These are phyloP conservation scores for Ips nitidus DNA, from an alignment of 1,140 invertebrate species.

Conservation along the genomic window DNA sequence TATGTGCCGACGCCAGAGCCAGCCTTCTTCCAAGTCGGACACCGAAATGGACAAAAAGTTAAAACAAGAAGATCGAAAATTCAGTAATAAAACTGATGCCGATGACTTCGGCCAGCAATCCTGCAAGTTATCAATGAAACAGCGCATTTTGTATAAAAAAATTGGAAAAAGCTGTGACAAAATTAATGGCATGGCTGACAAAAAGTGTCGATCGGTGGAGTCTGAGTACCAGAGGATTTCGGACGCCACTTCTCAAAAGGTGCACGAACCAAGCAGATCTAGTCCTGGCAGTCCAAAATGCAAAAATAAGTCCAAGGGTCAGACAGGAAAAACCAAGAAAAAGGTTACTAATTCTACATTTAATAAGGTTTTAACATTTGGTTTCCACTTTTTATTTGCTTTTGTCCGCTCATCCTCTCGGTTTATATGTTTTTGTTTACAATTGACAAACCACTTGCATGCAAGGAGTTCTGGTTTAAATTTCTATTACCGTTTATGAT, in stretches of 20 bases:
- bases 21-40: constrained; percentile 47
- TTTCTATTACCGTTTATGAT: too few relatives aligned
- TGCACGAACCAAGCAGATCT: constrained; percentile 49
- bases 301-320: constrained; percentile 48
- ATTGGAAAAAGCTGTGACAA: constrained; percentile 52
- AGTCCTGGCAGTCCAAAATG: constrained; percentile 49
- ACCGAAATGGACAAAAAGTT: constrained; percentile 47
- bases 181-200: constrained; percentile 45
- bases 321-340: constrained; percentile 38
- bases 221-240: constrained; percentile 66
- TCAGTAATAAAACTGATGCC: constrained; percentile 45
- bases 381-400: not conserved
- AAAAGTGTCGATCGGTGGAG: constrained; percentile 49
- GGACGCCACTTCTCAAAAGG: constrained; percentile 59
- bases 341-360: constrained; percentile 28
- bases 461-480: too few relatives aligned
- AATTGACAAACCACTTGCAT: too few relatives aligned
- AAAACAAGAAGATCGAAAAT: constrained; percentile 45
- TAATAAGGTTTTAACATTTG: not conserved
- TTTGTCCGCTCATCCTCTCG: not conserved
- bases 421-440: not conserved
- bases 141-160: constrained; percentile 50
- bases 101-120: constrained; percentile 41
- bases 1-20: constrained; percentile 46
- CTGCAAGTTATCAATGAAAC: constrained; percentile 43